Evolutionary conservation across 1,140 invertebrate genomes (phyloP), one percentile per base, ranked within the genome.

Genomic region (Papilio aristodemus): DNA sequence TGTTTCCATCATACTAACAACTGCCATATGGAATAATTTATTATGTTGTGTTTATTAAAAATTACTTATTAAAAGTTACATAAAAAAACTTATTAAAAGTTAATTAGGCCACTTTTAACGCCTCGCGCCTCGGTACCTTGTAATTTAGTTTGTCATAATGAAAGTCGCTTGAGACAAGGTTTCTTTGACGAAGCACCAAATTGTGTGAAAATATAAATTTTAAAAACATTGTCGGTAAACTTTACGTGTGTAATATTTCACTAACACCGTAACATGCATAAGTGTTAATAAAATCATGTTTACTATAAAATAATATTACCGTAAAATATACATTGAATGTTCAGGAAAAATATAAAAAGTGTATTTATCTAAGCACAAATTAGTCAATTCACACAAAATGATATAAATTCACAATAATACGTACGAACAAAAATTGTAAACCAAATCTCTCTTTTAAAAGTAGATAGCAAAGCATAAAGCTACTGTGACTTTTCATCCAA

Each of bases 1-100:
- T 75, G 71, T 75, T 72, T 69, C 70, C 37, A 71, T 67, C 25
- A 8, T 38, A 67, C 71, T 75, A 70, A 72, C 60, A 64, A 41
- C 60, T 64, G 22, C n/a, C n/a, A n/a, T 67, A 19, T 54, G 27
- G 6, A 6, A 50, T 50, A 50, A 41, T 62, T 36, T 50, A 39
- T n/a, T 36, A 6, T 46, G 67, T 58, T 39, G 39, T 38, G 50
- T 57, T 71, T 74, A 71, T 74, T 73, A 76, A 69, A 62, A 66
- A 10, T 68, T n/a, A n/a, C n/a, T n/a, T n/a, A n/a, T n/a, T n/a
- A n/a, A n/a, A n/a, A n/a, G n/a, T n/a, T n/a, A n/a, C n/a, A n/a
- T n/a, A n/a, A n/a, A n/a, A n/a, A n/a, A n/a, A n/a, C n/a, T n/a
- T n/a, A n/a, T n/a, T n/a, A n/a, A n/a, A n/a, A n/a, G n/a, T n/a